phyloP scores from a whole-genome alignment of 2,888 invertebrate species.

The Coleophora deauratella region DNA sequence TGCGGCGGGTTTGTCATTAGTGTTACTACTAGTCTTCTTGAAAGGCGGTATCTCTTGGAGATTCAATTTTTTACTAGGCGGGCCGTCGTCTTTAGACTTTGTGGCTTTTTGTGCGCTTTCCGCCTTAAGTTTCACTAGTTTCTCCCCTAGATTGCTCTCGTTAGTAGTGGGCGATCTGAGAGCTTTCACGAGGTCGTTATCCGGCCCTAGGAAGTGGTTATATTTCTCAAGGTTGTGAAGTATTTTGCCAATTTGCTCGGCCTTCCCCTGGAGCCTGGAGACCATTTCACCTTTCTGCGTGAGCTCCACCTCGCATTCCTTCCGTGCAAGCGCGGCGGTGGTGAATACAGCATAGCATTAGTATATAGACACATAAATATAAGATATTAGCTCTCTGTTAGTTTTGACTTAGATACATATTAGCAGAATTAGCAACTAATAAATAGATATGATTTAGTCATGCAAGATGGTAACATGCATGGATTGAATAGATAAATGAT shows the following conservation, averaged over 20 bases:
- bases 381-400: slow-evolving; percentile 11
- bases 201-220: slow-evolving; percentile 80
- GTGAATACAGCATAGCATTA: slow-evolving; percentile 64
- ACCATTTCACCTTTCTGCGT: slow-evolving; percentile 98
- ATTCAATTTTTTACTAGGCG: slow-evolving; percentile 69
- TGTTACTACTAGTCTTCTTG: slow-evolving; percentile 34
- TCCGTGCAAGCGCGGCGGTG: slow-evolving; percentile 62
- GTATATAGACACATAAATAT: slow-evolving; percentile 34
- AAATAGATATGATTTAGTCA: too few relatives aligned
- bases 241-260: slow-evolving; percentile 95
- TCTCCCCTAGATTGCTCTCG: slow-evolving; percentile 48
- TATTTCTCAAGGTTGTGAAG: slow-evolving; percentile 92
- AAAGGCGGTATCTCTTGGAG: slow-evolving; percentile 70
- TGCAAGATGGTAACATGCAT: too few relatives aligned
- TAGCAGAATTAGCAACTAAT: too few relatives aligned
- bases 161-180: slow-evolving; percentile 63
- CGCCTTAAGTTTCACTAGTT: slow-evolving; percentile 53
- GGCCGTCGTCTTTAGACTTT: slow-evolving; percentile 69
- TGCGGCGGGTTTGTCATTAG: slow-evolving; percentile 32
- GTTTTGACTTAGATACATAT: not conserved
- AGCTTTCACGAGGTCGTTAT: slow-evolving; percentile 70
- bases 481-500: too few relatives aligned
- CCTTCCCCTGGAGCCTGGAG: slow-evolving; percentile 94
- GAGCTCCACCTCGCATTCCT: slow-evolving; percentile 96
- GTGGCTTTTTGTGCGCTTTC: slow-evolving; percentile 58